Base-by-base conservation (phyloP, 2,888 invertebrate species). In the Acleris sparsana region DNA sequence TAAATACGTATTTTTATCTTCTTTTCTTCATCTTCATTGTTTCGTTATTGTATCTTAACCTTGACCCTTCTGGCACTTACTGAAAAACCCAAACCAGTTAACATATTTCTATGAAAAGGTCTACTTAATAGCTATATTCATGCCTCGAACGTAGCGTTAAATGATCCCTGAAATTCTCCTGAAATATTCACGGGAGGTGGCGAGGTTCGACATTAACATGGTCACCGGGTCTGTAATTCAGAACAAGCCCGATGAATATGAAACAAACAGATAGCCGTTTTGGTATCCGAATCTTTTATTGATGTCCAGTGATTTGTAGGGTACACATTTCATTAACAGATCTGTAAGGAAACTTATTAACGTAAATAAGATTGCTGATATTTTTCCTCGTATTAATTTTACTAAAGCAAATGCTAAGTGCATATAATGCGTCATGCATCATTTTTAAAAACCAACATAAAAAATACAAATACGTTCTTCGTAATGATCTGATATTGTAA, bases 141-240 rank as follows among this genome's bases (percentile, higher is more conserved):
- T 80, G 77, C 79, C 77, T 75, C 65, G 70, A 70, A 75, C 78
- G 80, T 75, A 68, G 70, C 69, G 70, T 62, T 78, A 82, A 83
- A 84, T 81, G 79, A 80, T 78, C 80, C 78, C 75, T 79, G 75
- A 80, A 80, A 83, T 78, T 77, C 78, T 79, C 79, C 77, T 83
- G 80, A 79, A 84, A 84, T 84, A 85, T 86, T 83, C 80, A 82
- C 75, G 71, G 71, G 70, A 62, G 67, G 71, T 74, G 68, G 67
- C 53, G 69, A 72, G 71, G 76, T 72, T 60, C 67, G 68, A 69
- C 70, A 74, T 77, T 76, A 72, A 73, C 73, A 75, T 72, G 71
- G 59, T 62, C 67, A 62, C 64, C 75, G 75, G 76, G 74, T 77
- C 72, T 60, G 67, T 66, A 61, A 67, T 51, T 53, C 62, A 63